Base-by-base conservation (phyloP, 2,888 invertebrate genomes). In the Phalangium opilio region DNA sequence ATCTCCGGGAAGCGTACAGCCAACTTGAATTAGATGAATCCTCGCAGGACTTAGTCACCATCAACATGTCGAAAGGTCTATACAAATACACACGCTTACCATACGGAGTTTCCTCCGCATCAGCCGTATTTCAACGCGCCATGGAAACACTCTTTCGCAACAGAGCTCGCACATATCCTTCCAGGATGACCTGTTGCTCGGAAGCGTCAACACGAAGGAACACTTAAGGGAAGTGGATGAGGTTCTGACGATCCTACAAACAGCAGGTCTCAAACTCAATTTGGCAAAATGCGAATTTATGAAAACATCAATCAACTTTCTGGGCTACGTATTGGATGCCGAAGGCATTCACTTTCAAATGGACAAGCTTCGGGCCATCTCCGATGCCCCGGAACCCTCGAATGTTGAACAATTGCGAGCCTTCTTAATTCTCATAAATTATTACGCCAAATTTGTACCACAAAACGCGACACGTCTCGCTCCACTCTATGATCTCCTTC, bases 361-460 rank as follows among this genome's bases (percentile, higher is more conserved):
- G 11, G 46, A 53, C 12, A 60, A 59, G 39, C 47, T 58, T 2
- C 44, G 55, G 36, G 60, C 58, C 0, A 56, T 63, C 12, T 38
- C 41, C 7, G 45, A 59, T 14, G 54, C 57, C 44, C 58, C 60
- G 21, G 41, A 41, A 7, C 61, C 60, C 1, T 52, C 48, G 15
- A 57, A 59, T 39, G 47, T 59, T 4, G 48, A 50, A 14, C 54
- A 62, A 36, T 45, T 62, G 8, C 49, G 54, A 18, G 53, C 58
- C 2, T 60, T 57, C 45, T 21, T 61, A 3, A 60, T 61, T 5
- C 43, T 60, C 44, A 41, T 63, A 0, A 58, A 58, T 20, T 59
- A 59, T 44, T 61, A 62, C n/a, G n/a, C n/a, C n/a, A n/a, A n/a
- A n/a, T n/a, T n/a, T n/a, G n/a, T n/a, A n/a, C n/a, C n/a, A n/a